Evolutionary conservation across 2,888 invertebrate species (phyloP), one percentile per base, ranked within the genome.

Genomic region (Spilarctia lutea): DNA sequence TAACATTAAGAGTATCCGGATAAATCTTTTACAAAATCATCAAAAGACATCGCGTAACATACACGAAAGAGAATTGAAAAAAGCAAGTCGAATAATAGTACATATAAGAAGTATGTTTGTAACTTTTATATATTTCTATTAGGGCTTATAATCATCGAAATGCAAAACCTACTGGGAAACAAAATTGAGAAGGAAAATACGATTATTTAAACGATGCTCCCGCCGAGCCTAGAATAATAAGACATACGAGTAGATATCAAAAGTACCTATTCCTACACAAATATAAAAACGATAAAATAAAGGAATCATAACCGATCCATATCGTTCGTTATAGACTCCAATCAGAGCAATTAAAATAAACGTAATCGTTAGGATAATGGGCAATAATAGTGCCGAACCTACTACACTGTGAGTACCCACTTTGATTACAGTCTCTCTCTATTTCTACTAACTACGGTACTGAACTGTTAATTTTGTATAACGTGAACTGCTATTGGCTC

Each of bases 271-370:
- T 77, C 68, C 72, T 35, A 75, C 68, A 78, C 35, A 74, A 66
- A 63, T 75, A 65, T 73, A 78, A 79, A 75, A 48, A 79, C 75
- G 79, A 73, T 81, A 81, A 80, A 65, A 84, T 78, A 68, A 80
- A 79, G 76, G 73, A 73, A 83, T 83, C 74, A 81, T 74, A 83
- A 80, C 79, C 82, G 83, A 86, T 86, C 82, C 77, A 83, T 78
- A 79, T 77, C 74, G 82, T 86, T 87, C 83, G 87, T 84, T 87
- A 85, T 81, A 80, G 78, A 80, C 80, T 81, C 82, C 85, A 85
- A 87, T 85, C 85, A 83, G 75, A 83, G 81, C 88, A 86, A 89
- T 89, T 90, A 89, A 87, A 89, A 86, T 89, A 85, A 87, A 87
- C 83, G 85, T 86, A 85, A 86, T 87, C 85, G 88, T 88, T 88